Base-by-base conservation (phyloP, 2,113 vertebrate species). In the Dolichallabes microphthalmus region DNA sequence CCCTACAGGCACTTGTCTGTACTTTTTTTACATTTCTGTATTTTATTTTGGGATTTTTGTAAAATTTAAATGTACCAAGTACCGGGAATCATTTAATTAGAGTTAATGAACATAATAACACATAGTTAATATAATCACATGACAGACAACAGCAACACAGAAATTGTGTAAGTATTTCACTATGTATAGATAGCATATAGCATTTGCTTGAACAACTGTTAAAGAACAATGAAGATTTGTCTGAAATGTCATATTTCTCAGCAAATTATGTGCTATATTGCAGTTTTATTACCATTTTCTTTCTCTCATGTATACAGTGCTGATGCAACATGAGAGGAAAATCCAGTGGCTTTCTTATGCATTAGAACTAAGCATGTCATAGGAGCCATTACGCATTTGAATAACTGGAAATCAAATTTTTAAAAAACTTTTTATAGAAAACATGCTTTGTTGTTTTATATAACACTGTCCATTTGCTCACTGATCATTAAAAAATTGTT, bases 61-160 rank as follows among this genome's bases (percentile, higher is more conserved):
- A 82, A 82, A 22, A 14, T 76, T 53, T 52, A 50, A 50, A n/a
- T 53, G n/a, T 14, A n/a, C 39, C 52, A 77, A 77, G n/a, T 77
- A 77, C 52, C 32, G 32, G 6, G 14, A 58, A 32, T 35, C 8
- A 27, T 15, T 58, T 60, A 35, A 30, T 12, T 17, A 35, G 35
- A 2, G 27, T 60, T 22, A 60, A 9, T 35, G n/a, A 4, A 60
- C 35, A 35, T 22, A 22, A 22, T 12, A 3, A 58, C 20, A 79
- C 20, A 78, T 35, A 60, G 30, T 20, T 9, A 12, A 58, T 12
- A 35, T 53, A 52, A 75, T 53, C 39, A 75, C 32, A 27, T 35
- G 30, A 35, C 66, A 30, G 32, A 73, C 39, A 73, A 45, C 12
- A 74, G 20, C 27, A 68, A 32, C 27, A 68, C 19, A 60, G 57